A percentile compares a stretch with the other conserved stretches of the same genome.
Evolutionary conservation across 1,140 invertebrate genomes (phyloP).

Genomic region (Copidosoma floridanum): DNA sequence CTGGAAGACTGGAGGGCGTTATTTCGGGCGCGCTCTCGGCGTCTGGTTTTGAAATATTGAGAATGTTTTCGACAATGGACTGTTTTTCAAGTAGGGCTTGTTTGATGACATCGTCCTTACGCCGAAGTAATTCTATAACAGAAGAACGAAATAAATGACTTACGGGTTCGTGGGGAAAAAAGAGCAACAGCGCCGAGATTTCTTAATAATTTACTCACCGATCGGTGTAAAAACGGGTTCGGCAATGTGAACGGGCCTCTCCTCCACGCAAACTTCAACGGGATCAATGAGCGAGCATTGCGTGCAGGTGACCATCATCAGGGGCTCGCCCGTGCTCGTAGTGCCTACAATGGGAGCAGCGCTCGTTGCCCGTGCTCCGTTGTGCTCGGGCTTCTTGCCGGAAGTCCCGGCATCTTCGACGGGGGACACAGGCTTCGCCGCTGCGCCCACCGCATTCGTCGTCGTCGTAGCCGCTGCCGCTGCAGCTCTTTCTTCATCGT

Average conservation of each 20-base stretch:
- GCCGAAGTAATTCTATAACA: conserved; percentile 66
- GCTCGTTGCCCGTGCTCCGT: conserved; percentile 13
- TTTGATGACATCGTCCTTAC: conserved; percentile 70
- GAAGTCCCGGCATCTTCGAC: conserved; percentile 3
- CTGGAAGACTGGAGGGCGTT: conserved; percentile 60
- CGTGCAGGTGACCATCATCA: conserved; percentile 56
- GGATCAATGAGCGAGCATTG: conserved; percentile 74
- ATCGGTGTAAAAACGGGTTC: conserved; percentile 77
- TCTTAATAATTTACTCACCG: conserved; percentile 58
- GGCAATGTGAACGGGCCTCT: conserved; percentile 71
- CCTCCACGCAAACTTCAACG: conserved; percentile 73
- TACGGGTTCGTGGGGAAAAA: too few species aligned
- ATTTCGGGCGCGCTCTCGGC: conserved; percentile 67
- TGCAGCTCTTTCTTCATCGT: background rate
- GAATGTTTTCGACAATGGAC: conserved; percentile 71
- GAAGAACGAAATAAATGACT: conserved; percentile 14
- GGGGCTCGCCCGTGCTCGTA: conserved; percentile 43
- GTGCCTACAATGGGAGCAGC: background rate
- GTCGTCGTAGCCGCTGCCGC: background rate
- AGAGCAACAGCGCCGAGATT: too few species aligned
- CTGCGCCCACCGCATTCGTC: background rate
- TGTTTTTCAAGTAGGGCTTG: conserved; percentile 74
- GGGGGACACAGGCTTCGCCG: conserved; percentile 2
- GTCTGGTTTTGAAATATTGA: conserved; percentile 72
- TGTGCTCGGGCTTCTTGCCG: conserved; percentile 15